Evolutionary conservation across 2,113 vertebrate genomes (phyloP).

Genomic region (Uropsilus gracilis): DNA sequence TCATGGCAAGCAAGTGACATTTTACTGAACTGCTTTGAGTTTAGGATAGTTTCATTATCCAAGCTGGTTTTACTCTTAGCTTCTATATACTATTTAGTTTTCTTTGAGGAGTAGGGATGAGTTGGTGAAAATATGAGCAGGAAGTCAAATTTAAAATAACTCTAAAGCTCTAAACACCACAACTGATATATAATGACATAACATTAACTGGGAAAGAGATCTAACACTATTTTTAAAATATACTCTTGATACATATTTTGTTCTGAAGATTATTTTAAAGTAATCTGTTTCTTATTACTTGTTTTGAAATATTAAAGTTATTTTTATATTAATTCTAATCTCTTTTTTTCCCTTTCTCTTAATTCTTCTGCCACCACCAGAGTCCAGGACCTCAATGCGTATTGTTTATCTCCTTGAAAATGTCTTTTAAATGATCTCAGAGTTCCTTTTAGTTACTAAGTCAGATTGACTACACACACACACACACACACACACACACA

Average conservation of each 20-base stretch:
- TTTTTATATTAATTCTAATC: background rate
- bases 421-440: too few species aligned
- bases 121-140: conserved; percentile 2
- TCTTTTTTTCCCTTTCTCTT: background rate
- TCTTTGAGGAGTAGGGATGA: conserved; percentile 26
- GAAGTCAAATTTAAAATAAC: background rate
- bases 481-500: too few species aligned
- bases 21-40: background rate
- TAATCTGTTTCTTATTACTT: too few species aligned
- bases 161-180: background rate
- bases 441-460: too few species aligned
- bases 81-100: background rate
- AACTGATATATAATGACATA: background rate
- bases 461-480: too few species aligned
- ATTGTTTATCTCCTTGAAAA: too few species aligned
- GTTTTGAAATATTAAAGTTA: background rate
- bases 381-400: too few species aligned
- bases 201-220: background rate
- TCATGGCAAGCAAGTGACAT: background rate
- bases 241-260: background rate
- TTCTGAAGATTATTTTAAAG: too few species aligned
- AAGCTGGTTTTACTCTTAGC: background rate
- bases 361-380: background rate
- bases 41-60: background rate
- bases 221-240: background rate